Percentiles rank a stretch among this genome's conserved stretches.
phyloP scores from a whole-genome alignment of 1,140 invertebrate genomes.

The Rhopalosiphum maidis region DNA sequence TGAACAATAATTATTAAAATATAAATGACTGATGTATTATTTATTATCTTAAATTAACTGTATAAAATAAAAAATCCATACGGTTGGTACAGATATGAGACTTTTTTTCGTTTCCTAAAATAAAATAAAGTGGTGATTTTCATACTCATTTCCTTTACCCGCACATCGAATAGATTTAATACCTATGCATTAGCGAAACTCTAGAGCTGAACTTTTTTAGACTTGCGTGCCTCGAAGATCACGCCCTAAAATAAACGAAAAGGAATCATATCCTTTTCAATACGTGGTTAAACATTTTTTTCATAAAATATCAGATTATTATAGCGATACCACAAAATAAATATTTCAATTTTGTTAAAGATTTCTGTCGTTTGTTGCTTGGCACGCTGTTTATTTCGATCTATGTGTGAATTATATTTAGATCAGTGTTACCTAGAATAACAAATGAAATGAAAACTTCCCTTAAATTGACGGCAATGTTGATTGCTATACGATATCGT shows the following conservation, averaged over 20 bases:
- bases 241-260: not conserved
- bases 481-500: too few species aligned
- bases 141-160: not conserved
- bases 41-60: not conserved
- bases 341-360: not conserved
- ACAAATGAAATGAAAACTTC: not conserved
- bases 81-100: not conserved
- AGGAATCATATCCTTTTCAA: not conserved
- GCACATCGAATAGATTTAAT: too few species aligned
- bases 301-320: not conserved
- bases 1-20: not conserved
- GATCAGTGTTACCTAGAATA: not conserved
- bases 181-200: not conserved
- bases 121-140: slow-evolving; percentile 1
- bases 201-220: not conserved
- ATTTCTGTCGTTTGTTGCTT: not conserved
- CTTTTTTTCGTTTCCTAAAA: not conserved
- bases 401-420: not conserved
- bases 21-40: not conserved
- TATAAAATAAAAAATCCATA: not conserved
- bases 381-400: not conserved
- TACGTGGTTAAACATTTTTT: not conserved
- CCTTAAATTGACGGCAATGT: not conserved
- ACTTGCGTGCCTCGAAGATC: not conserved
- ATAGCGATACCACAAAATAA: not conserved